Conservation (phyloP, 2,113 vertebrate species). For the Lepisosteus osseus region DNA sequence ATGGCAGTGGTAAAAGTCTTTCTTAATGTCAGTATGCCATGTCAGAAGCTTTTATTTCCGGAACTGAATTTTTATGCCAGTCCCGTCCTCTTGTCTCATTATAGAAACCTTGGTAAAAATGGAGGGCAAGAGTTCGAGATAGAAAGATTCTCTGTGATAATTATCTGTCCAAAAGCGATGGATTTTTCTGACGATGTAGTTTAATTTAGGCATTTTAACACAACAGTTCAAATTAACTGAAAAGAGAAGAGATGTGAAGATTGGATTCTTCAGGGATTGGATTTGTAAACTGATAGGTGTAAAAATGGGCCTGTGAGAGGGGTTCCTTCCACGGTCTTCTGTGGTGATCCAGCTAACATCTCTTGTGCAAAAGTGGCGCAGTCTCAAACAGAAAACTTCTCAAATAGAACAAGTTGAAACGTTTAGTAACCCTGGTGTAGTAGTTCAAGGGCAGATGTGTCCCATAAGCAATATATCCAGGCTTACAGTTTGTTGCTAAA, state of each 20-base stretch:
- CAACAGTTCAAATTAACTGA: conserved; percentile 30
- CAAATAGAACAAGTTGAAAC: too few species aligned
- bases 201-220: conserved; percentile 39
- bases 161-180: conserved; percentile 35
- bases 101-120: conserved; percentile 25
- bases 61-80: conserved; percentile 24
- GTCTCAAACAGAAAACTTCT: too few species aligned
- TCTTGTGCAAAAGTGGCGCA: too few species aligned
- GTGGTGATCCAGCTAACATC: too few species aligned
- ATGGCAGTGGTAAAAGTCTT: too few species aligned
- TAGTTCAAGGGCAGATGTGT: too few species aligned
- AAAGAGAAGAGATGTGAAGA: conserved; percentile 19
- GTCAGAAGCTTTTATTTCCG: not conserved
- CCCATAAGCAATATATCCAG: not conserved
- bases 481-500: not conserved
- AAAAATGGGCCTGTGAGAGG: not conserved
- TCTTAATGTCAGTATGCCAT: too few species aligned
- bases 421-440: too few species aligned
- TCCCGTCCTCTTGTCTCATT: conserved; percentile 26
- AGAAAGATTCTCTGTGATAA: conserved; percentile 35
- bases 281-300: conserved; percentile 6
- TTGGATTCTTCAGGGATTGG: not conserved
- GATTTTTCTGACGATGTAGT: conserved; percentile 40
- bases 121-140: conserved; percentile 23
- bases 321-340: not conserved